Percentiles rank a stretch among this genome's conserved stretches.
Conservation (phyloP, 1,140 invertebrate genomes). For the Atta cephalotes region DNA sequence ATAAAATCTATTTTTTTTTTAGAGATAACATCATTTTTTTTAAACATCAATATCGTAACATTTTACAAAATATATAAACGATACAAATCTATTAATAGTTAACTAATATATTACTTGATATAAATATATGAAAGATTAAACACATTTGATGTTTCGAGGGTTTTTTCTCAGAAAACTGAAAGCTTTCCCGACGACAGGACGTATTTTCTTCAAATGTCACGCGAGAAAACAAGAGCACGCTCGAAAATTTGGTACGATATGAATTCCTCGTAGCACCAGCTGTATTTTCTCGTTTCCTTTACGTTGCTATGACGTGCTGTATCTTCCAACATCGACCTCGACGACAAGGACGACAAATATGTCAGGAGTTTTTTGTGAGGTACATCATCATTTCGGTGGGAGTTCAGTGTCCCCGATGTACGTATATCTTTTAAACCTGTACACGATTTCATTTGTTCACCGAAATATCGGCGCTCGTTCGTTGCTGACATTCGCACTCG, state of each 20-base stretch:
- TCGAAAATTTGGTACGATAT: constrained; percentile 38
- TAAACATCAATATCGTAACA: background rate
- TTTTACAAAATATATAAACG: background rate
- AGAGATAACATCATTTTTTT: background rate
- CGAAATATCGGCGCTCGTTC: constrained; percentile 57
- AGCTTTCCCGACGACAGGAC: background rate
- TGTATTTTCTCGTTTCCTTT: constrained; percentile 52
- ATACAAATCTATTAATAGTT: background rate
- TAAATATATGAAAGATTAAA: background rate
- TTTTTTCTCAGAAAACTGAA: background rate
- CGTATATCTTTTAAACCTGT: constrained; percentile 53
- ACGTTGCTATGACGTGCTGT: constrained; percentile 28
- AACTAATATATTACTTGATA: background rate
- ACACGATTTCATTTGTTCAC: constrained; percentile 59
- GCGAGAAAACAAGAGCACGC: background rate
- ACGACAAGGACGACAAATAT: constrained; percentile 67
- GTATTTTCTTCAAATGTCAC: constrained; percentile 23
- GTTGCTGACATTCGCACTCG: constrained; percentile 46
- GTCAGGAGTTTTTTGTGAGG: constrained; percentile 44
- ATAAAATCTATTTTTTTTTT: background rate
- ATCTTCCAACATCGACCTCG: constrained; percentile 53
- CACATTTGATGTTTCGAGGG: background rate
- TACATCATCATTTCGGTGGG: constrained; percentile 69
- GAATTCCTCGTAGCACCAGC: constrained; percentile 27
- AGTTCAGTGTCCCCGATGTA: constrained; percentile 2